Conservation (phyloP, 1,140 invertebrate genomes). For the Galleria mellonella region DNA sequence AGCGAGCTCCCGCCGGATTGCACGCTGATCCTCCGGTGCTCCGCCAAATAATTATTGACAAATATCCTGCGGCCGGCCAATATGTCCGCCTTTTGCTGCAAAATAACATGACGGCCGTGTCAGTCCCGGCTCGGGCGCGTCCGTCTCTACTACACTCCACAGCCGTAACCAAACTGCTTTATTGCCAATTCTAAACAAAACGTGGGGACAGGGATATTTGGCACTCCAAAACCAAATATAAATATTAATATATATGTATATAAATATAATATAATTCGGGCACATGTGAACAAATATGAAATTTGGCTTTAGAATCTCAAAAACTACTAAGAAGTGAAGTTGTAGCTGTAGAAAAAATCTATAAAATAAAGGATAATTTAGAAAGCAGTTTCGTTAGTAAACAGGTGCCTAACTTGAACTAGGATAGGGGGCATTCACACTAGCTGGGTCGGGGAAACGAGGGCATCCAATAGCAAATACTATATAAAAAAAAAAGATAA, state of each 20-base stretch:
- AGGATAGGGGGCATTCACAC: slow-evolving; percentile 66
- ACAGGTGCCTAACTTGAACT: slow-evolving; percentile 54
- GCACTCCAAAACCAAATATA: slow-evolving; percentile 29
- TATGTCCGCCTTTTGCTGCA: slow-evolving; percentile 75
- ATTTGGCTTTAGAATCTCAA: slow-evolving; percentile 59
- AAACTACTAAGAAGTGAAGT: slow-evolving; percentile 42
- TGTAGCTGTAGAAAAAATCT: slow-evolving; percentile 11
- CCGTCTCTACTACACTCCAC: background rate
- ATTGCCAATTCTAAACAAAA: slow-evolving; percentile 30
- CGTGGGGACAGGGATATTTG: slow-evolving; percentile 14
- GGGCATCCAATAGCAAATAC: slow-evolving; percentile 68
- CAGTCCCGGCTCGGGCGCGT: slow-evolving; percentile 32
- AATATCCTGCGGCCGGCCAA: slow-evolving; percentile 74
- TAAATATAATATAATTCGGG: background rate
- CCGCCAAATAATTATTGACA: slow-evolving; percentile 76
- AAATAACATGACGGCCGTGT: slow-evolving; percentile 64
- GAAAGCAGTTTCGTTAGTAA: slow-evolving; percentile 61
- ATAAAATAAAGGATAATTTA: slow-evolving; percentile 35
- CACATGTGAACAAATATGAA: too few relatives aligned
- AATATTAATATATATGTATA: background rate
- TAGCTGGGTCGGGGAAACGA: slow-evolving; percentile 62
- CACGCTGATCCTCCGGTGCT: slow-evolving; percentile 75
- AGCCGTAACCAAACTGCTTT: slow-evolving; percentile 19
- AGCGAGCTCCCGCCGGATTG: slow-evolving; percentile 70
- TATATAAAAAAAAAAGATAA: slow-evolving; percentile 42